A percentile compares a stretch with the other conserved stretches of the same genome.
Evolutionary conservation across 2,797 vertebrate species (phyloP).

Genomic region (Aldrovandia affinis): DNA sequence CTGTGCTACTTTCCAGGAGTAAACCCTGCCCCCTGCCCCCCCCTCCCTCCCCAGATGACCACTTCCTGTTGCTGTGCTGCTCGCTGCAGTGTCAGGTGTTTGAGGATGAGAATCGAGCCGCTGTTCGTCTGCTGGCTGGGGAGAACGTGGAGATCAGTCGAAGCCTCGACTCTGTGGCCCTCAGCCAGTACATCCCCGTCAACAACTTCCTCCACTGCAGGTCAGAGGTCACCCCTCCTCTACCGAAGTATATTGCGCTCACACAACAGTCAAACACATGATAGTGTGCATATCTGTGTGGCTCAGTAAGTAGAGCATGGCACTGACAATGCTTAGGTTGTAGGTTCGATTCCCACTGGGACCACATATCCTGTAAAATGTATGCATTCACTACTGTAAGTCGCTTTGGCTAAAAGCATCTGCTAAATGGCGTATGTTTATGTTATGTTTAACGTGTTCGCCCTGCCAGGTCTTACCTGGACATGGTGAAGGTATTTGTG

Average conservation of each 20-base stretch:
- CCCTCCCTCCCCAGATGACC: slow-evolving; percentile 65
- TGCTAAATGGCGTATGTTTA: no score
- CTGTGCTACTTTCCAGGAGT: not conserved
- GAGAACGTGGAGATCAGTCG: slow-evolving; percentile 74
- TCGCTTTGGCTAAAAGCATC: no score
- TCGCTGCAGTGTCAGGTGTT: slow-evolving; percentile 81
- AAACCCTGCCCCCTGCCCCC: not conserved
- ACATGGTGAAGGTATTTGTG: slow-evolving; percentile 77
- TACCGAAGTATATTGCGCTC: slow-evolving; percentile 74
- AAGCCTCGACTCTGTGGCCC: slow-evolving; percentile 66
- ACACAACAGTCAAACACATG: no score
- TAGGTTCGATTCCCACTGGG: no score
- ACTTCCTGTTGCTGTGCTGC: slow-evolving; percentile 75
- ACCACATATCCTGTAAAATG: no score
- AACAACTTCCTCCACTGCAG: slow-evolving; percentile 73
- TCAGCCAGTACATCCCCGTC: slow-evolving; percentile 69
- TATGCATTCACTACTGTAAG: no score
- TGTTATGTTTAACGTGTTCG: not conserved
- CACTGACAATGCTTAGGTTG: no score
- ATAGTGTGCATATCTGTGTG: no score
- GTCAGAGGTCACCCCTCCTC: slow-evolving; percentile 47
- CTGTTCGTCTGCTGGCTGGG: slow-evolving; percentile 66
- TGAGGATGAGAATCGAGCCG: slow-evolving; percentile 72
- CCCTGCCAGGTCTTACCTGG: slow-evolving; percentile 68
- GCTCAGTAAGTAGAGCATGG: no score